Conservation (phyloP, 2,113 vertebrate genomes). For the Myrmecobius fasciatus region DNA sequence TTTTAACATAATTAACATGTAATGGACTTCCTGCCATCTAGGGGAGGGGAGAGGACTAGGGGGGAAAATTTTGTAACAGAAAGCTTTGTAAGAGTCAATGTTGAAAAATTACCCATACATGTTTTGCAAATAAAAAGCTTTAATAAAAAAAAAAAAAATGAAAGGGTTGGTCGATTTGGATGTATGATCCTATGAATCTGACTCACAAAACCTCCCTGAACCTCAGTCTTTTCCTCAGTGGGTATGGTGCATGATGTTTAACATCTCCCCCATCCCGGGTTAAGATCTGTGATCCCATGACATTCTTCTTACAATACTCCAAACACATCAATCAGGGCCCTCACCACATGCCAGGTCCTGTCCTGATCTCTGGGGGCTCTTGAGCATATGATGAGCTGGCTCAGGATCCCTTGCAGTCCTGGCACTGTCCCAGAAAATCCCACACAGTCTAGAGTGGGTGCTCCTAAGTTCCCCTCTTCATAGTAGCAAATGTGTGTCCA, state of each 20-base stretch:
- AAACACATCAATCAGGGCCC: neutral
- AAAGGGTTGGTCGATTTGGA: no score
- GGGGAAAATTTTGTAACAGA: no score
- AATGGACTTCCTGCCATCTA: no score
- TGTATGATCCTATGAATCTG: neutral
- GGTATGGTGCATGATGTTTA: neutral
- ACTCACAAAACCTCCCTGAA: neutral
- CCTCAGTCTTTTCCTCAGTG: neutral
- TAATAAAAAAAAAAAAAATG: no score
- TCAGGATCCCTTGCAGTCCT: neutral
- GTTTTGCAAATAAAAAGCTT: no score
- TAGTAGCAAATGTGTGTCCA: rapidly evolving
- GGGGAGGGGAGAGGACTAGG: no score
- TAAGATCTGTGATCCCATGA: neutral
- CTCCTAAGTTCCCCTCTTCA: rapidly evolving
- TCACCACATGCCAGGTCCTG: neutral
- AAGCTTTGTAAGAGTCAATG: no score
- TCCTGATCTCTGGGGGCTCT: neutral
- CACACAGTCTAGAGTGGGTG: neutral
- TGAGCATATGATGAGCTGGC: neutral
- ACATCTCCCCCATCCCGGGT: neutral
- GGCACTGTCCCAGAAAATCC: neutral
- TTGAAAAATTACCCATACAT: no score
- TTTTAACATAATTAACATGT: no score
- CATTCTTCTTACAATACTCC: neutral